These are phyloP conservation scores for Harmothoe impar DNA, from an alignment of 2,888 invertebrate genomes.

Conservation along the genomic window DNA sequence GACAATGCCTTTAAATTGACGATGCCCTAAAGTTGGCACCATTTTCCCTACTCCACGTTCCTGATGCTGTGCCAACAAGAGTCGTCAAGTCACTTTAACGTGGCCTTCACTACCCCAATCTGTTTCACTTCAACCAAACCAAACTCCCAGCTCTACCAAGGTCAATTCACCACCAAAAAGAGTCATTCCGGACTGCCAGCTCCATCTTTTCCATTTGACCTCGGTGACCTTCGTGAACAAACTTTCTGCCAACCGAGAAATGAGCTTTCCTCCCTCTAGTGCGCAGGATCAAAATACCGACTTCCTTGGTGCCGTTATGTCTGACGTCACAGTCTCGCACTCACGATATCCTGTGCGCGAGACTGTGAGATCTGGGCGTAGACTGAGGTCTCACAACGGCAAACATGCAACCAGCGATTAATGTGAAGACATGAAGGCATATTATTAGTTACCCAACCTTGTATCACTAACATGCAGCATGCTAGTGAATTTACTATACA, in stretches of 20 bases:
- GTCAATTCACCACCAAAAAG: constrained; percentile 27
- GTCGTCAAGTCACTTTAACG: constrained; percentile 50
- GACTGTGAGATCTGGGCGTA: neutral
- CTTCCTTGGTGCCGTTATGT: neutral
- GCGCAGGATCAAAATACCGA: neutral
- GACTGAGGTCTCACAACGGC: neutral
- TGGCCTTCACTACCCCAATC: no score
- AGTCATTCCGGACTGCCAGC: constrained; percentile 15
- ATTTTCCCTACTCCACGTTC: neutral
- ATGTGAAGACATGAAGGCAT: neutral
- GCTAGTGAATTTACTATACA: no score
- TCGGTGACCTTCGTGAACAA: neutral
- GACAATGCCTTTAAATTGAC: no score
- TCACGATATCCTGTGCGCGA: constrained; percentile 27
- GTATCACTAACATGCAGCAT: no score
- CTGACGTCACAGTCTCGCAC: neutral
- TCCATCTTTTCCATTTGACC: constrained; percentile 51
- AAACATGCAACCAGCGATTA: constrained; percentile 24
- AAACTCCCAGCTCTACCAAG: neutral
- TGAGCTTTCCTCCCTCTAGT: neutral
- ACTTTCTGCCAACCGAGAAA: constrained; percentile 10
- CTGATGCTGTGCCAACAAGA: neutral
- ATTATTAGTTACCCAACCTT: neutral
- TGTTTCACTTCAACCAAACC: no score
- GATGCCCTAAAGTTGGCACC: neutral